Evolutionary conservation across 2,113 vertebrate genomes (phyloP).

Genomic region (Octodon degus): DNA sequence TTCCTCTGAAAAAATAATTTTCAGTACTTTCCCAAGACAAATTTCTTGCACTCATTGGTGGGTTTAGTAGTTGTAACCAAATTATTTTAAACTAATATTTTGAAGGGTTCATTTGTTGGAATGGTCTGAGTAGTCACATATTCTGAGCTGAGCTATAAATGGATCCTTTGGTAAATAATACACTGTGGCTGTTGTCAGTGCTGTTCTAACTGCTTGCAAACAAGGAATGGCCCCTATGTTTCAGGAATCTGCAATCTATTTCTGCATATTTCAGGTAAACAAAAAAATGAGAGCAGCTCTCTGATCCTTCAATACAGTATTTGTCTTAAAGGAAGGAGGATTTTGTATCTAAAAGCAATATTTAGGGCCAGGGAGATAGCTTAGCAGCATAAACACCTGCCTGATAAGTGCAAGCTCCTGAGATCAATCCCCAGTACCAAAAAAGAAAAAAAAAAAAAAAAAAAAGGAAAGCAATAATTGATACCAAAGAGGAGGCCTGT

Average conservation of each 20-base stretch:
- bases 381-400: too few relatives aligned
- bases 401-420: too few relatives aligned
- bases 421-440: too few relatives aligned
- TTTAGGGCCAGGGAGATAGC: too few relatives aligned
- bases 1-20: constrained; percentile 5
- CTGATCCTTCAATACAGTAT: neutral
- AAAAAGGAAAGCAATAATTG: too few relatives aligned
- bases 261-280: neutral
- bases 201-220: neutral
- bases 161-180: neutral
- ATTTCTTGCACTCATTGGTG: neutral
- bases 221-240: neutral
- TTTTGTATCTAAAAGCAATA: neutral
- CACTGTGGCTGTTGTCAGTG: neutral
- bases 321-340: neutral
- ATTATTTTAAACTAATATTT: constrained; percentile 9
- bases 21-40: neutral
- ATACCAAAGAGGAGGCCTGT: neutral
- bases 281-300: neutral
- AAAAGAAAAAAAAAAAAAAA: too few relatives aligned
- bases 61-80: neutral
- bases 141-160: neutral
- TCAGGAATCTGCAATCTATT: neutral
- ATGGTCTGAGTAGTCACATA: constrained; percentile 35
- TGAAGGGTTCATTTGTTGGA: neutral